These are phyloP conservation scores for Pluvianellus socialis DNA, from an alignment of 2,113 vertebrate genomes.

Conservation along the genomic window DNA sequence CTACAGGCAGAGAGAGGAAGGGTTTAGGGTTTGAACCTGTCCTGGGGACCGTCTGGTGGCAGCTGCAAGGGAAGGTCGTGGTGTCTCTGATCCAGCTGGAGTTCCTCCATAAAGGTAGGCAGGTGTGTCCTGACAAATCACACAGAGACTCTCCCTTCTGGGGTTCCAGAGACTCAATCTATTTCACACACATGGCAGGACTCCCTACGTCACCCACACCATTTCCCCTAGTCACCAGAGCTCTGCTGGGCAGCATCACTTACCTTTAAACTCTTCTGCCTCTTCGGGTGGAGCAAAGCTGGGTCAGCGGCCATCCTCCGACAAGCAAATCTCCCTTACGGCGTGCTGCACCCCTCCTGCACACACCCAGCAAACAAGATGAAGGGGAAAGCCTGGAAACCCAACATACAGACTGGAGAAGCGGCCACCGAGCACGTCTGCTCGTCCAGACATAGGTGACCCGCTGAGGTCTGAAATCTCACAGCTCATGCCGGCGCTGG, in stretches of 20 bases:
- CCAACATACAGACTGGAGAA: background rate
- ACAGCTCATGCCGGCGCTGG: fast-evolving
- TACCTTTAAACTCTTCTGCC: background rate
- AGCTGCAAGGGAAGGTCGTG: background rate
- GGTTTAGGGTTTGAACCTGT: background rate
- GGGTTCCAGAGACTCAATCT: background rate
- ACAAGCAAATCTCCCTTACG: background rate
- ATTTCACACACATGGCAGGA: background rate
- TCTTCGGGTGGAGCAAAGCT: background rate
- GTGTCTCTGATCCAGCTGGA: background rate
- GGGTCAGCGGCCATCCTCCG: background rate
- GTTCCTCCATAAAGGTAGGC: background rate
- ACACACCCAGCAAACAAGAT: background rate
- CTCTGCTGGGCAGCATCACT: background rate
- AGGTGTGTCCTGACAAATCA: background rate
- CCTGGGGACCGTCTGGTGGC: background rate
- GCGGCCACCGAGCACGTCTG: fast-evolving
- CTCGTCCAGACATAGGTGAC: fast-evolving
- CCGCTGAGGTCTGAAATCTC: background rate
- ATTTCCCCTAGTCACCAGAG: background rate
- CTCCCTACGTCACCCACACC: fast-evolving
- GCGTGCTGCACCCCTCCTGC: background rate
- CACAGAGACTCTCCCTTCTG: background rate
- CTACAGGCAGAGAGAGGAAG: background rate
- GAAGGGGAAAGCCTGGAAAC: background rate